Conservation (phyloP, 2,888 invertebrate genomes). For the Polia nebulosa region DNA sequence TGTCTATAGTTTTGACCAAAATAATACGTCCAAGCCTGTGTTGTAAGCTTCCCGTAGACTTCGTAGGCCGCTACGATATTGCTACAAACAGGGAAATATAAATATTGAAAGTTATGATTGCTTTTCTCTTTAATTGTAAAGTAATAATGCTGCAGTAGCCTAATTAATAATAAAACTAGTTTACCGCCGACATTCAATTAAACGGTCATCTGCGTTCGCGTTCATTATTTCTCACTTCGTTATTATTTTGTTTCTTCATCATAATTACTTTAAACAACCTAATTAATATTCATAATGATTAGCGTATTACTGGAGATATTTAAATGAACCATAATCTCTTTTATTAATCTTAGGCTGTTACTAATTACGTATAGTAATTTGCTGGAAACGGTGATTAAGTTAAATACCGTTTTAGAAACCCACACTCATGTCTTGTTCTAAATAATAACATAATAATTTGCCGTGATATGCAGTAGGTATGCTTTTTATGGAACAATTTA, state of each 20-base stretch:
- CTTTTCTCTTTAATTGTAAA: background rate
- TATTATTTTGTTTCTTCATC: background rate
- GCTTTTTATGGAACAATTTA: slow-evolving; percentile 51
- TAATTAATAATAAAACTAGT: slow-evolving; percentile 7
- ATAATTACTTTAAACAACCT: background rate
- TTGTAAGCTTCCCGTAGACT: too few relatives aligned
- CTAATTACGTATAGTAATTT: slow-evolving; percentile 24
- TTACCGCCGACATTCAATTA: background rate
- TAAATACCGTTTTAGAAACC: slow-evolving; percentile 44
- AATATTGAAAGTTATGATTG: background rate
- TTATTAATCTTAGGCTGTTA: background rate
- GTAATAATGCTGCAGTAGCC: background rate
- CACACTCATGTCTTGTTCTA: slow-evolving; percentile 14
- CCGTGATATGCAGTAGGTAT: slow-evolving; percentile 36
- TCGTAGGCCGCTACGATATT: slow-evolving; percentile 27
- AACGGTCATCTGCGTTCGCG: background rate
- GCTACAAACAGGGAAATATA: slow-evolving; percentile 18
- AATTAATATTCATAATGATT: slow-evolving; percentile 10
- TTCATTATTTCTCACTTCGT: slow-evolving; percentile 1
- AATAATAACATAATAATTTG: slow-evolving; percentile 33
- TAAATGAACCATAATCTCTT: slow-evolving; percentile 12
- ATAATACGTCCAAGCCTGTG: too few relatives aligned
- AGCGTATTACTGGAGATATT: slow-evolving; percentile 12
- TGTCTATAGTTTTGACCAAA: too few relatives aligned
- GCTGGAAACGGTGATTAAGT: slow-evolving; percentile 30